Percentiles rank a stretch among this genome's conserved stretches.
Conservation (phyloP, 35 echinoderm and acorn worm genomes). For the Holothuria glaberrima region DNA sequence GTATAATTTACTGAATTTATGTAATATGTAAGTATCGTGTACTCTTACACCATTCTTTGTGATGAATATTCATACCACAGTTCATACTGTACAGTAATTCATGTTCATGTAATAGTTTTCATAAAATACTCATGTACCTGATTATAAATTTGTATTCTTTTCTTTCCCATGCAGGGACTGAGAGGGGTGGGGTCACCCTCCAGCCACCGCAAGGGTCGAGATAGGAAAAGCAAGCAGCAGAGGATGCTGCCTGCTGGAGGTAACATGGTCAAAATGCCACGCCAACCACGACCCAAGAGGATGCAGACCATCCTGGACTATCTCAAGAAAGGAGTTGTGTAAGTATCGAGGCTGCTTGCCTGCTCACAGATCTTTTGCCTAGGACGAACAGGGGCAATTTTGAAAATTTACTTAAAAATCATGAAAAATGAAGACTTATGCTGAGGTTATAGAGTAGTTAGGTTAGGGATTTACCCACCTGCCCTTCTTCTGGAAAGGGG, state of each 20-base stretch:
- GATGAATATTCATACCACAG: too few species aligned
- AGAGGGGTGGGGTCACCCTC: constrained; percentile 67
- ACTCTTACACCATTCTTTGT: too few species aligned
- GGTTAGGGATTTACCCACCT: too few species aligned
- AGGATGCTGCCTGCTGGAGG: constrained; percentile 65
- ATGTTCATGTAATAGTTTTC: too few species aligned
- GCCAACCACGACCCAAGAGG: constrained; percentile 84
- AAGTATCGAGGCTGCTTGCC: neutral
- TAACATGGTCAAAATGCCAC: constrained; percentile 78
- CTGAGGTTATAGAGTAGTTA: too few species aligned
- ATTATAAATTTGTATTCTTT: neutral
- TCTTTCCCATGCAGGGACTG: constrained; percentile 64
- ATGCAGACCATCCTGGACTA: constrained; percentile 81
- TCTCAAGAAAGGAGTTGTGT: constrained; percentile 83
- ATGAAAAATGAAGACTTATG: neutral
- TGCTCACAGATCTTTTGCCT: neutral
- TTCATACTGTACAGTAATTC: too few species aligned
- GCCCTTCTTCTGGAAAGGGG: too few species aligned
- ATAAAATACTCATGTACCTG: too few species aligned
- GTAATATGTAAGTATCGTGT: too few species aligned
- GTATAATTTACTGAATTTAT: too few species aligned
- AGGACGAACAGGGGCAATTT: too few species aligned
- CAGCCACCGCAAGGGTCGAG: constrained; percentile 52
- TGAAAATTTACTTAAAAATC: too few species aligned
- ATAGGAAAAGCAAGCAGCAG: constrained; percentile 60